Percentiles rank a stretch among this genome's conserved stretches.
These are phyloP conservation scores for Scelioninae gen. 1 DNA, from an alignment of 2,888 invertebrate genomes.

Conservation along the genomic window DNA sequence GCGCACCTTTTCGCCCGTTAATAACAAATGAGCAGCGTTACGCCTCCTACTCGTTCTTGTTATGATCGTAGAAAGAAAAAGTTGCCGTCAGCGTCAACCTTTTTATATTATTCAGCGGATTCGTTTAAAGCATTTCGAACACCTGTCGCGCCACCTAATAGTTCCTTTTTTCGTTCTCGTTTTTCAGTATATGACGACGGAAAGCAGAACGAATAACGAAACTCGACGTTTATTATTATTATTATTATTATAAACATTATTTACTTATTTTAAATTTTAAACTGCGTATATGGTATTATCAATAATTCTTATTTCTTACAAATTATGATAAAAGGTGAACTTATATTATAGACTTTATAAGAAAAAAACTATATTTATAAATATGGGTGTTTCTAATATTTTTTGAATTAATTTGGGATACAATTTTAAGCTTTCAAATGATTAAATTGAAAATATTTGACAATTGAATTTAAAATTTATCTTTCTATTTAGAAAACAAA, in stretches of 20 bases:
- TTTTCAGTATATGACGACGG: conserved; percentile 21
- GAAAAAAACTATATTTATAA: no score
- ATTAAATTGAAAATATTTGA: no score
- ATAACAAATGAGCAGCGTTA: conserved; percentile 83
- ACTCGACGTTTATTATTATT: background rate
- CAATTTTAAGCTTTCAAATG: no score
- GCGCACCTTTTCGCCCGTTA: conserved; percentile 79
- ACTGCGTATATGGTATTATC: background rate
- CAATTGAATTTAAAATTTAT: no score
- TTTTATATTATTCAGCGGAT: conserved; percentile 81
- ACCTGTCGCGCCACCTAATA: conserved; percentile 74
- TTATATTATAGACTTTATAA: no score
- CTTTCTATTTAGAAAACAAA: no score
- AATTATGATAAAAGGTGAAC: no score
- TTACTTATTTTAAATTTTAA: background rate
- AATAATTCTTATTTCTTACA: background rate
- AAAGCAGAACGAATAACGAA: conserved; percentile 13
- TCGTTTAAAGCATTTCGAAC: conserved; percentile 82
- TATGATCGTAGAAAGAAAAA: conserved; percentile 81
- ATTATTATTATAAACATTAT: no score
- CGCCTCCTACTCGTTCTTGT: conserved; percentile 80
- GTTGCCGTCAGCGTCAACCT: conserved; percentile 81
- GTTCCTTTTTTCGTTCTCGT: conserved; percentile 30
- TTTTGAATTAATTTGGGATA: no score
- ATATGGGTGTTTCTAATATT: no score